phyloP scores from a whole-genome alignment of 2,888 invertebrate genomes.

The Dryadula phaetusa region DNA sequence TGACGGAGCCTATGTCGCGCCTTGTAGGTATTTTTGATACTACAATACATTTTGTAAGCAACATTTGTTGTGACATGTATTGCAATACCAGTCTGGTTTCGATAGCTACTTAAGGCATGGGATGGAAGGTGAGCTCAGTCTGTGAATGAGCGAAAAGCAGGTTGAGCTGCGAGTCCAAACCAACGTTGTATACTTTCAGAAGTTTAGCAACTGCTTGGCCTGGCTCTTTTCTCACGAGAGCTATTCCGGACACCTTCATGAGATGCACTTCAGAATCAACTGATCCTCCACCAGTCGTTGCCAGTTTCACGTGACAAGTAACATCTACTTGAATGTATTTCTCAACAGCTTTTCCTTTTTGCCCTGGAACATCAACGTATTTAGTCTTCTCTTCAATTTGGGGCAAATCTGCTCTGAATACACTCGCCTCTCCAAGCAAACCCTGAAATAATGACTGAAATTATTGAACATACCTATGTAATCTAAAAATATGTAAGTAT shows the following conservation, averaged over 20 bases:
- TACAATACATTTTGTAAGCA: constrained; percentile 57
- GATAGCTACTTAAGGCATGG: constrained; percentile 70
- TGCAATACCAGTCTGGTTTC: constrained; percentile 69
- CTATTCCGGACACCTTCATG: constrained; percentile 88
- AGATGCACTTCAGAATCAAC: constrained; percentile 84
- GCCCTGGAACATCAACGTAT: constrained; percentile 81
- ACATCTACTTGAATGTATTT: constrained; percentile 88
- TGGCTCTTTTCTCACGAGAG: constrained; percentile 86
- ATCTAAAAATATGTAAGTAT: background rate
- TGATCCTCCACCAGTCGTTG: constrained; percentile 84
- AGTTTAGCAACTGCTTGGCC: constrained; percentile 82
- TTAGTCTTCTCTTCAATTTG: constrained; percentile 87
- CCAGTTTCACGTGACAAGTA: constrained; percentile 86
- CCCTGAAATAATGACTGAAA: constrained; percentile 63
- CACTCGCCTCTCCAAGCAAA: constrained; percentile 86
- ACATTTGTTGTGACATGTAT: constrained; percentile 52
- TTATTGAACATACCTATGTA: background rate
- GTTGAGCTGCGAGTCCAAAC: constrained; percentile 88
- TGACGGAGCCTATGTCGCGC: constrained; percentile 77
- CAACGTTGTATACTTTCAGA: constrained; percentile 86
- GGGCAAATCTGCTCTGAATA: constrained; percentile 87
- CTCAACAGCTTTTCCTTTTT: constrained; percentile 78
- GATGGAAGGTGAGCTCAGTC: constrained; percentile 86
- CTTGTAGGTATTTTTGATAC: constrained; percentile 69
- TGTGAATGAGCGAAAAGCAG: constrained; percentile 86